Percentiles rank a stretch among this genome's conserved stretches.
These are phyloP conservation scores for Tiliacea aurago DNA, from an alignment of 2,888 invertebrate genomes.

Conservation along the genomic window DNA sequence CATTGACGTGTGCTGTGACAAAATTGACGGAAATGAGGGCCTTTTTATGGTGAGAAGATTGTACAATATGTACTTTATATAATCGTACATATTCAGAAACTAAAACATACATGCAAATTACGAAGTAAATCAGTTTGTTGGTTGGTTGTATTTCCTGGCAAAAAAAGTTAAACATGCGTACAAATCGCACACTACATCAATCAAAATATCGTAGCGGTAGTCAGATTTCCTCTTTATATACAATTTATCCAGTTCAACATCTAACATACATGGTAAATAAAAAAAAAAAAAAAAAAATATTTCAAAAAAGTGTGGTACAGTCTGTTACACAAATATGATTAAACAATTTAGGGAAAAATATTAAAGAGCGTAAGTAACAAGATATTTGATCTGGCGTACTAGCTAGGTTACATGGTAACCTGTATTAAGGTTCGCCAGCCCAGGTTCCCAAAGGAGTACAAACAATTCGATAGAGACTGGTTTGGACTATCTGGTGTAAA, in stretches of 20 bases:
- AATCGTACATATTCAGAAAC: not conserved
- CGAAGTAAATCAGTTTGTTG: not conserved
- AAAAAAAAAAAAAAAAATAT: no score
- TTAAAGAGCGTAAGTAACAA: no score
- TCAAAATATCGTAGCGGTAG: not conserved
- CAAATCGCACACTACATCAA: conserved; percentile 3
- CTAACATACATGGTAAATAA: not conserved
- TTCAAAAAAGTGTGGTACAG: no score
- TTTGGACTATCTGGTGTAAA: no score
- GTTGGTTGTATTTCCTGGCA: not conserved
- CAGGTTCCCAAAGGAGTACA: no score
- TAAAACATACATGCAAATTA: not conserved
- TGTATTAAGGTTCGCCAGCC: no score
- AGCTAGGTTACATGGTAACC: no score
- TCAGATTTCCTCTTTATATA: not conserved
- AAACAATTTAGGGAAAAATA: no score
- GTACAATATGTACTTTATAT: conserved; percentile 1
- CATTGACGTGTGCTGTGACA: conserved; percentile 39
- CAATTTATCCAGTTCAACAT: not conserved
- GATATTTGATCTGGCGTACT: no score
- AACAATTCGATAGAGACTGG: no score
- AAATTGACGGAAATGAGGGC: conserved; percentile 47
- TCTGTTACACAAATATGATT: no score
- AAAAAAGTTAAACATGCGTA: not conserved
- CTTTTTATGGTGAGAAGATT: conserved; percentile 32